Evolutionary conservation across 2,113 vertebrate genomes (phyloP), one percentile per base, ranked within the genome.

Genomic region (Hucho hucho): DNA sequence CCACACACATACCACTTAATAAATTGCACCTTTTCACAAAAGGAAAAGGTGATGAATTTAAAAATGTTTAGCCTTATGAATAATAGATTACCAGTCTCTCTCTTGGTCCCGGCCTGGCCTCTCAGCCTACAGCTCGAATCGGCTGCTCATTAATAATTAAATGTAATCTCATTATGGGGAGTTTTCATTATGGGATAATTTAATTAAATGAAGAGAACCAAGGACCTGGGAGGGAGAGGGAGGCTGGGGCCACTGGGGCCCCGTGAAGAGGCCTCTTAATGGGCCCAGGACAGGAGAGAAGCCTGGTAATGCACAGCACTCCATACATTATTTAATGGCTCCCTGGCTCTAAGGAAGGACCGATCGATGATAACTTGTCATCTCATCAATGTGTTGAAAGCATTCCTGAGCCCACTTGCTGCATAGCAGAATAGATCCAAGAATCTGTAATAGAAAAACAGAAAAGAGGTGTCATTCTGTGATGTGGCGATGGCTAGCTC

Each of bases 161-260:
- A 97, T 97, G 97, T 99, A 97, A 99, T 98, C 96, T 98, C 95
- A 96, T 98, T 98, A 99, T 95, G 93, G 49, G 95, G 93, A 94
- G 95, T 96, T 96, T 98, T 99, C 96, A 98, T 98, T 96, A 98
- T 97, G 92, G 95, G 95, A 96, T 98, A 95, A 99, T 98, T 97
- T 96, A 98, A 98, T 98, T 98, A 98, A 98, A 97, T 95, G 95
- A 92, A 96, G 95, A 61, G 58, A 94, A 93, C 92, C 91, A 94
- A 95, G 92, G 95, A 94, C 93, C 96, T 95, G 93, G 89, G 90
- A 94, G 94, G 93, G 91, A 92, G 92, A 92, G 88, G 93, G 94
- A 94, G 94, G 92, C 92, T 93, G 93, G 88, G 94, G 93, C 93
- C 91, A 92, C 91, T 90, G 86, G 91, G 93, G 93, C 91, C 94